Conservation (phyloP, 2,797 vertebrate genomes). For the Gymnodraco acuticeps region DNA sequence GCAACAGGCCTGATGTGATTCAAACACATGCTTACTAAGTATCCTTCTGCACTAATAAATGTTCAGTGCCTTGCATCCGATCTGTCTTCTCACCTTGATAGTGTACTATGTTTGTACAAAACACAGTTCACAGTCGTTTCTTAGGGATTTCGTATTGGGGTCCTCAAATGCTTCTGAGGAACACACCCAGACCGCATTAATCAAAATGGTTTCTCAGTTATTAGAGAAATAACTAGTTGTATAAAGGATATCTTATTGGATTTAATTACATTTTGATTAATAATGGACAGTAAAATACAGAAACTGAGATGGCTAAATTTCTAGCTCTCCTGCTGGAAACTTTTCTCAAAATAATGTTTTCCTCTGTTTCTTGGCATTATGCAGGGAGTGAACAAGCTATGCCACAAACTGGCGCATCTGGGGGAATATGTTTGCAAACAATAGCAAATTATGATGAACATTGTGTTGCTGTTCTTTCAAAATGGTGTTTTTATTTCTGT, state of each 20-base stretch:
- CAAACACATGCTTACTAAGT: neutral
- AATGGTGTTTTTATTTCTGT: constrained; percentile 40
- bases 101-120: neutral
- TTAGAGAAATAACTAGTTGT: neutral
- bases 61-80: no score
- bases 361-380: neutral
- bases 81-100: neutral
- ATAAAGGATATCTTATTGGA: neutral
- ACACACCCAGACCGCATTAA: no score
- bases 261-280: neutral
- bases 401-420: constrained; percentile 18
- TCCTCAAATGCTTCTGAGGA: no score
- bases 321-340: neutral
- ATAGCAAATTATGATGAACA: constrained; percentile 11
- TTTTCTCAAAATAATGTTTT: neutral
- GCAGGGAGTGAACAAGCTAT: constrained; percentile 15
- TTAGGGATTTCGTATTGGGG: no score
- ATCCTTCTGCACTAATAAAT: neutral
- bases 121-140: neutral
- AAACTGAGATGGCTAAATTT: neutral
- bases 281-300: no score
- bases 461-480: neutral
- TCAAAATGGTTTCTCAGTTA: neutral
- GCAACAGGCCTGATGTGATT: neutral
- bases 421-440: constrained; percentile 29